Percentiles rank a stretch among this genome's conserved stretches.
Evolutionary conservation across 2,888 invertebrate genomes (phyloP).

Genomic region (Empis livida): DNA sequence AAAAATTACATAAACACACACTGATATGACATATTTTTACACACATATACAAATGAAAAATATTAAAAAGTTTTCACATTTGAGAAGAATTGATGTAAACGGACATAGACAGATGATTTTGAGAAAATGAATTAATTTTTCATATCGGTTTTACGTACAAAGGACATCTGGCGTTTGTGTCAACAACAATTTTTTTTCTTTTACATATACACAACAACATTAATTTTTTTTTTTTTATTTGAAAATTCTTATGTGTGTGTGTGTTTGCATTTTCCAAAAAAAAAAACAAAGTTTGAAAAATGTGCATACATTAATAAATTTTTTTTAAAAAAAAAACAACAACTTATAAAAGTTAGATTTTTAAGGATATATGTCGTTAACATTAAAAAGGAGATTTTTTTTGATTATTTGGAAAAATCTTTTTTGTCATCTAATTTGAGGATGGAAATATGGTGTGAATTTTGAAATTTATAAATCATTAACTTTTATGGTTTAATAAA

Average conservation of each 20-base stretch:
- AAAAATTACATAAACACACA: background rate
- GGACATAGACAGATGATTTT: slow-evolving; percentile 1
- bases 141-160: background rate
- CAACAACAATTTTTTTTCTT: background rate
- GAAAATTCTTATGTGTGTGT: background rate
- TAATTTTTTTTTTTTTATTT: background rate
- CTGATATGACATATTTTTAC: background rate
- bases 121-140: background rate
- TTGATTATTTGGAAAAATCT: too few species aligned
- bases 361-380: too few species aligned
- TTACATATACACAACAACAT: background rate
- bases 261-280: slow-evolving; percentile 13
- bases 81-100: background rate
- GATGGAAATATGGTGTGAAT: too few species aligned
- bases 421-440: too few species aligned
- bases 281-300: slow-evolving; percentile 20
- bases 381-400: too few species aligned
- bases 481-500: too few species aligned
- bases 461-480: too few species aligned
- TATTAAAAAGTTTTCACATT: background rate
- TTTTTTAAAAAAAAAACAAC: slow-evolving; percentile 11
- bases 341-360: too few species aligned
- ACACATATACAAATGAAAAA: background rate
- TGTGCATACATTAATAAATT: slow-evolving; percentile 8
- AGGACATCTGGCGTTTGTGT: slow-evolving; percentile 1